phyloP scores from a whole-genome alignment of 2,113 vertebrate species.

The Mixornis gularis region DNA sequence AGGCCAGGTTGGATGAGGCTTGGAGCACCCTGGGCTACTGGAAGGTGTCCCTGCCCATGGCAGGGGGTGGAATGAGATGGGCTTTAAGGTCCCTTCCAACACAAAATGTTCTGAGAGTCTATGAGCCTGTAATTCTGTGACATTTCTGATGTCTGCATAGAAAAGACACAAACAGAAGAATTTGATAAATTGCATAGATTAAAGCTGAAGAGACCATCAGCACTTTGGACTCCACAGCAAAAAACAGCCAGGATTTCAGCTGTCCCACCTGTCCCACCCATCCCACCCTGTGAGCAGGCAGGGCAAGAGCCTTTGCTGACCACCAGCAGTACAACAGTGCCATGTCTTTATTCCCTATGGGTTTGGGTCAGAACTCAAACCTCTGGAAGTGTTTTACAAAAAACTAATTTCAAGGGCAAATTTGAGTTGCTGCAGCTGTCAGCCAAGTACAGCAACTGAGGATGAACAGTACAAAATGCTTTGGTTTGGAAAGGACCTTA shows the following conservation, averaged over 20 bases:
- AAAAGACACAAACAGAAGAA: not conserved
- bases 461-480: not conserved
- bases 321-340: rapidly evolving
- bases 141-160: not conserved
- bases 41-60: not conserved
- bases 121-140: not conserved
- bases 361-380: not conserved
- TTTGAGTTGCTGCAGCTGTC: not conserved
- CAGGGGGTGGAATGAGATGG: not conserved
- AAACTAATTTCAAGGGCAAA: not conserved
- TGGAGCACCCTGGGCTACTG: not conserved
- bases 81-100: not conserved
- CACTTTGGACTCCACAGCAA: not conserved
- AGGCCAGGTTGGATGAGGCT: rapidly evolving
- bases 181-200: not conserved
- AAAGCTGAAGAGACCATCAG: not conserved
- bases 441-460: not conserved
- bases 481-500: not conserved
- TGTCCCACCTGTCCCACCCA: not conserved
- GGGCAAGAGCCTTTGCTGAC: not conserved
- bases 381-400: not conserved
- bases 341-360: not conserved
- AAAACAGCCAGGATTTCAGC: not conserved
- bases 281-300: not conserved
- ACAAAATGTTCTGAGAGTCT: not conserved